A percentile compares a stretch with the other conserved stretches of the same genome.
phyloP scores from a whole-genome alignment of 2,113 vertebrate genomes.

The Dipodomys stephensi region DNA sequence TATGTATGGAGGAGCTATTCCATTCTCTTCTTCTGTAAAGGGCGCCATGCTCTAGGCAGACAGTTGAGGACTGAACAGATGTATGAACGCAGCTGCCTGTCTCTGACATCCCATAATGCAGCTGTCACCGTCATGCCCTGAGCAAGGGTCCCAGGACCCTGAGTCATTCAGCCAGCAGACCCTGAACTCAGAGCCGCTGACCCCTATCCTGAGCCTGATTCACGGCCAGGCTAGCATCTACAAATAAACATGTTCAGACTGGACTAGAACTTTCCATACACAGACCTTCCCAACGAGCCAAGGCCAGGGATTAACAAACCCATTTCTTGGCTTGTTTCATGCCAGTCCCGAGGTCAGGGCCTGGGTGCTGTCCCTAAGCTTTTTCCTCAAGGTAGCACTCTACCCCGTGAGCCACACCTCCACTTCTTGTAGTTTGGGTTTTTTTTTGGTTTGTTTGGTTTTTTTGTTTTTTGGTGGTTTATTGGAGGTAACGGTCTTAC shows the following conservation, averaged over 20 bases:
- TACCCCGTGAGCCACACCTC: no score
- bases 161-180: rapidly evolving
- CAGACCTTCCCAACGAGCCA: not conserved
- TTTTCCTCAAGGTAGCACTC: no score
- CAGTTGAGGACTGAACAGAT: rapidly evolving
- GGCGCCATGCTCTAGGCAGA: not conserved
- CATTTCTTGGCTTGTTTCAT: no score
- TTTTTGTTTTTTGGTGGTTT: no score
- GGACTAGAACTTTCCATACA: not conserved
- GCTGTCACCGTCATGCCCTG: rapidly evolving
- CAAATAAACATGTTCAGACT: not conserved
- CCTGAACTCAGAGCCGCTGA: not conserved
- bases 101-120: rapidly evolving
- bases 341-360: no score
- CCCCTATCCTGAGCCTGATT: rapidly evolving
- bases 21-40: not conserved
- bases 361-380: no score
- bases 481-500: no score
- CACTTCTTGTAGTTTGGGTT: no score
- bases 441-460: no score
- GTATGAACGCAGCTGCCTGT: rapidly evolving
- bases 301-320: not conserved
- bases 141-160: rapidly evolving
- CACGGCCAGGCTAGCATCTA: rapidly evolving
- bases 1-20: no score